Evolutionary conservation across 2,888 invertebrate species (phyloP), one percentile per base, ranked within the genome.

Genomic region (Harmothoe impar): DNA sequence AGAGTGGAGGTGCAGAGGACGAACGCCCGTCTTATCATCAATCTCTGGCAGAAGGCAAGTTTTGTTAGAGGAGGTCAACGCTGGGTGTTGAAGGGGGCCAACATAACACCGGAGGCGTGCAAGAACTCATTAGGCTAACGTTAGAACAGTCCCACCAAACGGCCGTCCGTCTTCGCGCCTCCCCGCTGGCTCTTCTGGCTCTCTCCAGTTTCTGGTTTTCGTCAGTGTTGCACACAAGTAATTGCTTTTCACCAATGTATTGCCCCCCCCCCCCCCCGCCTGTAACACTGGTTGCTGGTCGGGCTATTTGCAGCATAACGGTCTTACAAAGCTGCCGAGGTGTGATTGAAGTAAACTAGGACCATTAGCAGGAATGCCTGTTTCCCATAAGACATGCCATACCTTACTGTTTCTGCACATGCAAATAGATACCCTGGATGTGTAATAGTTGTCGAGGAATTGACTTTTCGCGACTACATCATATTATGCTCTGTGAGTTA

Each of bases 201-300:
- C 62, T 62, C 62, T 62, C n/a, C 62, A 62, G 62, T 62, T n/a
- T 62, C 62, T 62, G 62, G 62, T n/a, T n/a, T 62, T 62, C 62
- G 62, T 62, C 62, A 62, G 62, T n/a, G 62, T 62, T 62, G n/a
- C 20, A 62, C n/a, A 20, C n/a, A 20, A 62, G 62, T 62, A 62
- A 62, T 62, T 62, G 62, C 62, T 62, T 62, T 62, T 62, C 62
- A 62, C 62, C 62, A 62, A 62, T 12, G 43, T 43, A 43, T 43
- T 43, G n/a, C 62, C 62, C 62, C 62, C 7, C n/a, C 54, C 54
- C 54, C 54, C 62, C 62, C 15, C 62, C 7, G 23, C 12, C 62
- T n/a, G n/a, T 62, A 20, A 10, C 5, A 43, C 5, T 43, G 43
- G 43, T 7, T 43, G 43, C 3, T 3, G 43, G 3, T 43, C 10